Conservation (phyloP, 2,888 invertebrate genomes). For the Muschampia staudingeri region DNA sequence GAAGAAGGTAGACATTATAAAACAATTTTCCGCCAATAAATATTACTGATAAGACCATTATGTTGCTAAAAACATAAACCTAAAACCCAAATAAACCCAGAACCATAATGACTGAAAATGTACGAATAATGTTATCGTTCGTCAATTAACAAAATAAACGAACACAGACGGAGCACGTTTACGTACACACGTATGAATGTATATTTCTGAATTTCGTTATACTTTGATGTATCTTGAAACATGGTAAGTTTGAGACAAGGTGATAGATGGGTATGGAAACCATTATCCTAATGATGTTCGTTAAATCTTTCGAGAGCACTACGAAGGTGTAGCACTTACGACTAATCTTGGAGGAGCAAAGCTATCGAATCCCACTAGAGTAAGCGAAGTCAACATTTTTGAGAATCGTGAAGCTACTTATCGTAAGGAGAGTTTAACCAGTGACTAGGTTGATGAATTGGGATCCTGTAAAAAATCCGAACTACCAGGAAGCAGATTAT, state of each 20-base stretch:
- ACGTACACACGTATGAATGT: too few species aligned
- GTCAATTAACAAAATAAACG: background rate
- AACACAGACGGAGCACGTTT: too few species aligned
- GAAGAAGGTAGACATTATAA: background rate
- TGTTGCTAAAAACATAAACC: background rate
- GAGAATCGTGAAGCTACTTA: slow-evolving; percentile 69
- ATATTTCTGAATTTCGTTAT: too few species aligned
- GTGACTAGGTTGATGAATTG: slow-evolving; percentile 64
- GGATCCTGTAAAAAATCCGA: slow-evolving; percentile 31
- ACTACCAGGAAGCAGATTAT: too few species aligned
- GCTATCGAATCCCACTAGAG: slow-evolving; percentile 68
- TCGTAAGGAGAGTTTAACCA: slow-evolving; percentile 67
- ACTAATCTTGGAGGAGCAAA: slow-evolving; percentile 69
- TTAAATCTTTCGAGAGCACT: slow-evolving; percentile 63
- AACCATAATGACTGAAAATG: background rate
- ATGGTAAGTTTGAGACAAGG: slow-evolving; percentile 49
- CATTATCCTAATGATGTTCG: slow-evolving; percentile 57
- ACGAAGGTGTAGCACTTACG: slow-evolving; percentile 65
- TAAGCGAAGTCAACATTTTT: slow-evolving; percentile 64
- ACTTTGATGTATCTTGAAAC: too few species aligned
- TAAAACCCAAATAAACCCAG: background rate
- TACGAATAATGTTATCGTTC: background rate
- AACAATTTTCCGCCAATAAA: too few species aligned
- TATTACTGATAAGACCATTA: background rate
- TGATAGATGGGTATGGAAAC: slow-evolving; percentile 63